Conservation (phyloP, 1,140 invertebrate species). For the Caerostris darwini region DNA sequence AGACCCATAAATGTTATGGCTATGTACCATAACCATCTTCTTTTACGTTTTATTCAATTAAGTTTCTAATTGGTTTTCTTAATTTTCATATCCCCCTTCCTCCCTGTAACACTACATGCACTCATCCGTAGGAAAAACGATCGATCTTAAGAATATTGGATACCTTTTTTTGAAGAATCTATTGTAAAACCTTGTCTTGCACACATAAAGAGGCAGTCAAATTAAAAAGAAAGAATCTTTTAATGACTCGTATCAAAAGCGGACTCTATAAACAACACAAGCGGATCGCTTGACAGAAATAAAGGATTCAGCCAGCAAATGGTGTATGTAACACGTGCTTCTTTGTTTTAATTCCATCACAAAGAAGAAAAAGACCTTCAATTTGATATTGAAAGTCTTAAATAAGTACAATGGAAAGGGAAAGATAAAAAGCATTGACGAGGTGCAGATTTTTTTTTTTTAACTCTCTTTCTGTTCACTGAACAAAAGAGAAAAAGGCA, state of each 20-base stretch:
- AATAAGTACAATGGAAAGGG: not conserved
- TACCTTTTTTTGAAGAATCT: not conserved
- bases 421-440: too few species aligned
- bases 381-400: not conserved
- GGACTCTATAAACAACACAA: not conserved
- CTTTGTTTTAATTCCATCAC: slow-evolving; percentile 19
- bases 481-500: not conserved
- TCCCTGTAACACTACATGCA: too few species aligned
- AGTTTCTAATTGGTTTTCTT: too few species aligned
- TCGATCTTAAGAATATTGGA: not conserved
- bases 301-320: too few species aligned
- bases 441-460: too few species aligned
- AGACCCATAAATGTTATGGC: too few species aligned
- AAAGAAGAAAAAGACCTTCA: slow-evolving; percentile 2
- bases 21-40: too few species aligned
- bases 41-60: too few species aligned
- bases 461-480: too few species aligned
- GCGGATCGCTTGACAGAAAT: too few species aligned
- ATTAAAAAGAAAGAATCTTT: not conserved
- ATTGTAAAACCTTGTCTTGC: not conserved
- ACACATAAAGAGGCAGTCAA: not conserved
- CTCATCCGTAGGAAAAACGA: not conserved
- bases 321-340: not conserved
- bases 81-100: too few species aligned
- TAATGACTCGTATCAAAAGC: not conserved